phyloP scores from a whole-genome alignment of 2,888 invertebrate genomes.

The Caenorhabditis virilis region DNA sequence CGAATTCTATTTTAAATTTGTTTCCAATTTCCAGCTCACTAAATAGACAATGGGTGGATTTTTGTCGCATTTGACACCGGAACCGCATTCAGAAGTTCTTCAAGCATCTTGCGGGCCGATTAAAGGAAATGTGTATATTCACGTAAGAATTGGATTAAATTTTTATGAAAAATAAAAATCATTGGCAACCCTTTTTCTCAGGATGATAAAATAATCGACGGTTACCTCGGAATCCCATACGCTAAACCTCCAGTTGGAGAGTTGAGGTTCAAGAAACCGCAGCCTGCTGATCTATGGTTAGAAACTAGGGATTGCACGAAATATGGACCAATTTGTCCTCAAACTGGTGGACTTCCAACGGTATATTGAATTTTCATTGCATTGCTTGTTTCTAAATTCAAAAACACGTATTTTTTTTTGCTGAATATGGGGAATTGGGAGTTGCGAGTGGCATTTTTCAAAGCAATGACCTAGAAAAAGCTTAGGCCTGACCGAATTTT shows the following conservation, averaged over 20 bases:
- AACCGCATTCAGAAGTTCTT: not conserved
- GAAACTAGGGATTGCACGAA: slow-evolving; percentile 36
- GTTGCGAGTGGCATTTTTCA: no score
- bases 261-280: slow-evolving; percentile 42
- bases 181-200: not conserved
- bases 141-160: not conserved
- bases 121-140: not conserved
- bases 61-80: not conserved
- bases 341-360: slow-evolving; percentile 16
- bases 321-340: slow-evolving; percentile 48
- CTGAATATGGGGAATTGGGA: no score
- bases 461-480: no score
- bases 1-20: no score
- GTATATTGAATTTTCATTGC: no score
- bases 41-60: not conserved
- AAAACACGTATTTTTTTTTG: no score
- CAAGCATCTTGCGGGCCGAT: not conserved
- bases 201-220: slow-evolving; percentile 14
- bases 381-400: no score
- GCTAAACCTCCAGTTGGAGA: slow-evolving; percentile 13
- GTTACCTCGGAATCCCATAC: slow-evolving; percentile 27
- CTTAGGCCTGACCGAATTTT: no score
- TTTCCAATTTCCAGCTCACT: no score
- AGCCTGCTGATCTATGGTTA: slow-evolving; percentile 35
- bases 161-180: not conserved